Conservation (phyloP, 2,888 invertebrate species). For the Hirtodrosophila histrioides region DNA sequence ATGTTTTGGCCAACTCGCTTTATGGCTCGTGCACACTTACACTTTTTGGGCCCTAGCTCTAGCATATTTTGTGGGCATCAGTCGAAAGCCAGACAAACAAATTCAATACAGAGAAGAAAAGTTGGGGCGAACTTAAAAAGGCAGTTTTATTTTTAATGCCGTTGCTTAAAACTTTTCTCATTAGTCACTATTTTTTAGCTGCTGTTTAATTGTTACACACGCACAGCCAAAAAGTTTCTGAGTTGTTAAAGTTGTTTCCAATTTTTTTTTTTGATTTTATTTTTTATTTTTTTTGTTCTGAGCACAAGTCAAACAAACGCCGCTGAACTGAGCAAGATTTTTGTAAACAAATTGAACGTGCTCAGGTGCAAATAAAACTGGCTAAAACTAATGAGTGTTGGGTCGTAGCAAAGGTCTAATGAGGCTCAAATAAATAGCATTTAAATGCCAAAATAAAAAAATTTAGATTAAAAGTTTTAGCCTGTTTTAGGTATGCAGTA, state of each 20-base stretch:
- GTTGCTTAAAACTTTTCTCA: conserved; percentile 69
- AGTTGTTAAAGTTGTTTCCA: conserved; percentile 61
- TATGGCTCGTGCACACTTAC: conserved; percentile 37
- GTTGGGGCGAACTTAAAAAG: conserved; percentile 27
- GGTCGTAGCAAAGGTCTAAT: conserved; percentile 39
- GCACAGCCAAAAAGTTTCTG: conserved; percentile 37
- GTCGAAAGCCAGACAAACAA: conserved; percentile 24
- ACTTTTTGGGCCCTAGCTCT: conserved; percentile 2
- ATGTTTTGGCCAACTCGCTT: conserved; percentile 40
- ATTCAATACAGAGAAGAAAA: conserved; percentile 41
- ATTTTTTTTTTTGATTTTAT: conserved; percentile 37
- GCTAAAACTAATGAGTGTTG: conserved; percentile 33
- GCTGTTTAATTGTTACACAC: conserved; percentile 73
- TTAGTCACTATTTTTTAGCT: conserved; percentile 77
- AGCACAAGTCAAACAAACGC: conserved; percentile 44
- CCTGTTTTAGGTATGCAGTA: background rate
- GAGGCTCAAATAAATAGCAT: conserved; percentile 51
- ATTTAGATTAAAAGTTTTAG: conserved; percentile 42
- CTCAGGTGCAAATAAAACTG: conserved; percentile 19
- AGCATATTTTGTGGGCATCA: conserved; percentile 17
- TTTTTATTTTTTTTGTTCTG: conserved; percentile 19
- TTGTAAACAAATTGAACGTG: conserved; percentile 71
- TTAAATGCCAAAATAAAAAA: conserved; percentile 13
- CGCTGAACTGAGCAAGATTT: conserved; percentile 52
- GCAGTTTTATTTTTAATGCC: conserved; percentile 55